Evolutionary conservation across 2,797 vertebrate genomes (phyloP).

Genomic region (Mormyrus proboscirostris): DNA sequence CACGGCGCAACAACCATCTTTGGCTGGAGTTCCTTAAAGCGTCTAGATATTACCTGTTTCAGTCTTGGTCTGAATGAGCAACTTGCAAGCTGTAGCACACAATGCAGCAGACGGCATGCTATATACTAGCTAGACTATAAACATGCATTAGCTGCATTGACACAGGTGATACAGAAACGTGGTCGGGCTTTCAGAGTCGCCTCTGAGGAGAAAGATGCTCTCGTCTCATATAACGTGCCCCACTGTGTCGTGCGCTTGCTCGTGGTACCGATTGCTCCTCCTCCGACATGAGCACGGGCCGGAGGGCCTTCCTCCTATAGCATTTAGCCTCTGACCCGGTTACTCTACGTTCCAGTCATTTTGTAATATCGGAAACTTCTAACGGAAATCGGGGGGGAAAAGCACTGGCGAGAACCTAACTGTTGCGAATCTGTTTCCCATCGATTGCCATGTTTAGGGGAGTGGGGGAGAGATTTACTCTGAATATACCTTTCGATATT

Average conservation of each 20-base stretch:
- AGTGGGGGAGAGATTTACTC: slow-evolving; percentile 49
- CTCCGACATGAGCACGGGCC: not conserved
- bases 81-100: slow-evolving; percentile 44
- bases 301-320: not conserved
- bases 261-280: not conserved
- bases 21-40: slow-evolving; percentile 57
- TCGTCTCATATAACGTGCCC: not conserved
- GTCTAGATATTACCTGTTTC: slow-evolving; percentile 41
- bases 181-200: not conserved
- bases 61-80: slow-evolving; percentile 20
- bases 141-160: slow-evolving; percentile 61
- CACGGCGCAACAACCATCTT: slow-evolving; percentile 70
- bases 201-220: not conserved
- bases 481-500: slow-evolving; percentile 56
- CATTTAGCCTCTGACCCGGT: slow-evolving; percentile 23
- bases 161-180: slow-evolving; percentile 43
- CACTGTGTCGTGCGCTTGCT: not conserved
- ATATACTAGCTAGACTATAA: slow-evolving; percentile 73
- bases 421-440: slow-evolving; percentile 49
- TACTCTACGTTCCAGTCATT: slow-evolving; percentile 27
- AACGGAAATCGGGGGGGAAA: slow-evolving; percentile 62
- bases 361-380: slow-evolving; percentile 42
- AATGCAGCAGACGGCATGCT: slow-evolving; percentile 56
- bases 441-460: slow-evolving; percentile 52
- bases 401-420: slow-evolving; percentile 60